These are phyloP conservation scores for Leptinotarsa defecta DNA, from an alignment of 1,140 invertebrate species.

Conservation along the genomic window DNA sequence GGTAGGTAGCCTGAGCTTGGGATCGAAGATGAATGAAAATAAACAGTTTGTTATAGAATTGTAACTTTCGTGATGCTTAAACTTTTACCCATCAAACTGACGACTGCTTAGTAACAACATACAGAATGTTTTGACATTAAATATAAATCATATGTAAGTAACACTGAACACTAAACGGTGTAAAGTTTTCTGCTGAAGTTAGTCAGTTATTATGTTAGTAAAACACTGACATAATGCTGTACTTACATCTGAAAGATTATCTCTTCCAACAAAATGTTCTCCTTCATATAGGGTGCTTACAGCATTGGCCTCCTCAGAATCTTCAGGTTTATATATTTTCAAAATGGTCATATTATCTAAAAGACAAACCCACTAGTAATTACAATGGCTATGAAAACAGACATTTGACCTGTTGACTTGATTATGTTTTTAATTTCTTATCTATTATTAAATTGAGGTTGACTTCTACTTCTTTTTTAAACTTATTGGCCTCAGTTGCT, in stretches of 20 bases:
- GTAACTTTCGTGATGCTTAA: not conserved
- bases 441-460: not conserved
- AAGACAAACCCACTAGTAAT: not conserved
- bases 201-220: too few relatives aligned
- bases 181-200: too few relatives aligned
- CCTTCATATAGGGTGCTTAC: not conserved
- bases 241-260: conserved; percentile 10
- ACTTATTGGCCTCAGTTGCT: too few relatives aligned
- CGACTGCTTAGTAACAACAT: too few relatives aligned
- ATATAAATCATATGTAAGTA: too few relatives aligned
- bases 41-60: not conserved
- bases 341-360: not conserved
- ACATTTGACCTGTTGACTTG: not conserved
- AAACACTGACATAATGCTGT: not conserved
- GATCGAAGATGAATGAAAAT: too few relatives aligned
- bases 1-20: too few relatives aligned
- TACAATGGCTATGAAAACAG: not conserved
- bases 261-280: conserved; percentile 3
- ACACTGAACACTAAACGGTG: too few relatives aligned
- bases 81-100: too few relatives aligned
- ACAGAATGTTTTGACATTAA: too few relatives aligned
- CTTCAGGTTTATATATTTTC: conserved; percentile 13
- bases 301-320: not conserved
- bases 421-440: not conserved
- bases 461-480: too few relatives aligned